These are phyloP conservation scores for Chesias legatella DNA, from an alignment of 2,888 invertebrate species.

Conservation along the genomic window DNA sequence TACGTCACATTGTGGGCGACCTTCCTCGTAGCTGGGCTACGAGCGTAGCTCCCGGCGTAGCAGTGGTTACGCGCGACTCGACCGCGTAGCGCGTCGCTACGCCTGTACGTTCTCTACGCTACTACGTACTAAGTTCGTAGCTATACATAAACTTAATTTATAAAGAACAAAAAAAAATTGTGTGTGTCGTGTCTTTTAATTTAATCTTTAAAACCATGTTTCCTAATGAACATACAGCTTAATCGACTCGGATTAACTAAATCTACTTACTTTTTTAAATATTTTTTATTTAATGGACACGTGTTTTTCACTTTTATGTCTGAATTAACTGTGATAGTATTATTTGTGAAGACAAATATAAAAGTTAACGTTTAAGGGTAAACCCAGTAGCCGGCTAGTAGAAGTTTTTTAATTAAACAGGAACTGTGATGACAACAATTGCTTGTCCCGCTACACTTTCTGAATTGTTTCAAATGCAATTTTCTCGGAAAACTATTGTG, in stretches of 20 bases:
- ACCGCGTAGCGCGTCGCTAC: slow-evolving; percentile 49
- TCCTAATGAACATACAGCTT: no score
- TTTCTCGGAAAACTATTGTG: slow-evolving; percentile 20
- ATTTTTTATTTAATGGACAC: no score
- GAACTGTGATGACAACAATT: slow-evolving; percentile 11
- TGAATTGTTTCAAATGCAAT: slow-evolving; percentile 21
- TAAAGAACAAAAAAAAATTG: slow-evolving; percentile 25
- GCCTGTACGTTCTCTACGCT: slow-evolving; percentile 41
- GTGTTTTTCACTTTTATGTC: no score
- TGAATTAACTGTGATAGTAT: no score
- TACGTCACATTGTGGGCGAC: slow-evolving; percentile 51
- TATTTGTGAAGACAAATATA: not conserved
- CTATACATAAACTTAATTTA: slow-evolving; percentile 4
- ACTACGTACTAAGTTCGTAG: no score
- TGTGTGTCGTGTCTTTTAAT: not conserved
- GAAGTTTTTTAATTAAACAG: slow-evolving; percentile 21
- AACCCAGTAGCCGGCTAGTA: slow-evolving; percentile 3
- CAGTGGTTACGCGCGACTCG: slow-evolving; percentile 66
- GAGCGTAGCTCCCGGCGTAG: slow-evolving; percentile 52
- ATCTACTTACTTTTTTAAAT: no score
- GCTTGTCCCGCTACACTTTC: slow-evolving; percentile 9
- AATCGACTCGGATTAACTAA: no score
- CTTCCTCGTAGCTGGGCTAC: slow-evolving; percentile 51
- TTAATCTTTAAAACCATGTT: not conserved
- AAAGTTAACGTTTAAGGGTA: slow-evolving; percentile 1